phyloP scores from a whole-genome alignment of 2,113 vertebrate genomes.

The Cavia porcellus region DNA sequence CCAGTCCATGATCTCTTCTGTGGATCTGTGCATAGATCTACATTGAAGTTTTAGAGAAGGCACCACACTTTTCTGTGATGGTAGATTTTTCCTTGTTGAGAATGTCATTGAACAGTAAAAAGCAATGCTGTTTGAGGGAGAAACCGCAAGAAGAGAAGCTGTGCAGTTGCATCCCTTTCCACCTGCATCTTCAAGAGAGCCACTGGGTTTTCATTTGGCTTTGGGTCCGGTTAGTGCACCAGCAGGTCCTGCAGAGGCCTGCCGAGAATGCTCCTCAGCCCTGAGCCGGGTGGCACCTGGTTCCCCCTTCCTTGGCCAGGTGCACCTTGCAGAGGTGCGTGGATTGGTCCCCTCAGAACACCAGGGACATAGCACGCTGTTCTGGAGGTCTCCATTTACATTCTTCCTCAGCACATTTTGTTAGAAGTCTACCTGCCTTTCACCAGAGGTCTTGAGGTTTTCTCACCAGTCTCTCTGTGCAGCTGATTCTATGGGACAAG shows the following conservation, averaged over 20 bases:
- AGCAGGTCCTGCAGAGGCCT: neutral
- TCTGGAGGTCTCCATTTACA: neutral
- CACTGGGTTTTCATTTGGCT: neutral
- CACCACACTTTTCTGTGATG: neutral
- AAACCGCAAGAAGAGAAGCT: neutral
- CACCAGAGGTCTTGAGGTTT: neutral
- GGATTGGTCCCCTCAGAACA: neutral
- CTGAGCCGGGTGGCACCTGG: neutral
- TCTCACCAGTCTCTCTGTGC: neutral
- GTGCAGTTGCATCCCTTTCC: neutral
- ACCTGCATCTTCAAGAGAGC: neutral
- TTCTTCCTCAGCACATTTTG: neutral
- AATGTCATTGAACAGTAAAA: neutral
- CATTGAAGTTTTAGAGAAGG: neutral
- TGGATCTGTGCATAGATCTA: neutral
- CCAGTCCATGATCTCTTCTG: neutral
- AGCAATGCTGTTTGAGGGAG: neutral
- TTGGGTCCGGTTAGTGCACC: neutral
- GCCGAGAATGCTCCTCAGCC: neutral
- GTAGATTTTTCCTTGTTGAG: neutral
- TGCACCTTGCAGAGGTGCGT: neutral
- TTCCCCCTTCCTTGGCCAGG: neutral
- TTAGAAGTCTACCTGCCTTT: neutral
- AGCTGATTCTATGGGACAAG: neutral
- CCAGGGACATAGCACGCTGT: neutral